Conservation (phyloP, 2,888 invertebrate genomes). For the Nasonia oneida region DNA sequence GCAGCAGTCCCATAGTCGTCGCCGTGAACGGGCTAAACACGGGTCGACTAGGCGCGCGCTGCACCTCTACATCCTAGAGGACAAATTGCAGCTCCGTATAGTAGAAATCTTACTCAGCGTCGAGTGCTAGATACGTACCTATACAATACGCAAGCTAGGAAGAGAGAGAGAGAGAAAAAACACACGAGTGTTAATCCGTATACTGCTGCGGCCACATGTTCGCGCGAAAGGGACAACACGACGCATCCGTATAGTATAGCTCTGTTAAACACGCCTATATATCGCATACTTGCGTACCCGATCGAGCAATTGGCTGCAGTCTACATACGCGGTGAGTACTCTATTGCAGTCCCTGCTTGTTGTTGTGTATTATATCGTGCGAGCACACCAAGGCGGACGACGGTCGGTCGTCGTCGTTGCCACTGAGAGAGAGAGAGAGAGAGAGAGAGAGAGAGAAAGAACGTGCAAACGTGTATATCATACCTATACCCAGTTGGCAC, state of each 20-base stretch:
- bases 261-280: not conserved
- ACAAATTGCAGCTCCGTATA: not conserved
- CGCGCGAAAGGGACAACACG: not conserved
- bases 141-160: too few relatives aligned
- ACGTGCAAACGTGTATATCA: not conserved
- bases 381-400: not conserved
- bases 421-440: not conserved
- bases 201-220: not conserved
- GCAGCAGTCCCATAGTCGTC: not conserved
- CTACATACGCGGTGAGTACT: not conserved
- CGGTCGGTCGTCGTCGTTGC: not conserved
- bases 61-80: not conserved
- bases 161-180: not conserved
- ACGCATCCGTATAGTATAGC: not conserved
- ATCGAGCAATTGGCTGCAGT: not conserved
- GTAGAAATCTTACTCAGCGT: too few relatives aligned
- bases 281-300: not conserved
- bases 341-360: too few relatives aligned
- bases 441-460: not conserved
- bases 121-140: too few relatives aligned
- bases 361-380: too few relatives aligned
- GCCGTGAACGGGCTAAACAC: constrained; percentile 7
- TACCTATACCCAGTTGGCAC: not conserved
- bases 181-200: not conserved
- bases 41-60: constrained; percentile 10